phyloP scores from a whole-genome alignment of 2,888 invertebrate species.

The Balanococcus diminutus region DNA sequence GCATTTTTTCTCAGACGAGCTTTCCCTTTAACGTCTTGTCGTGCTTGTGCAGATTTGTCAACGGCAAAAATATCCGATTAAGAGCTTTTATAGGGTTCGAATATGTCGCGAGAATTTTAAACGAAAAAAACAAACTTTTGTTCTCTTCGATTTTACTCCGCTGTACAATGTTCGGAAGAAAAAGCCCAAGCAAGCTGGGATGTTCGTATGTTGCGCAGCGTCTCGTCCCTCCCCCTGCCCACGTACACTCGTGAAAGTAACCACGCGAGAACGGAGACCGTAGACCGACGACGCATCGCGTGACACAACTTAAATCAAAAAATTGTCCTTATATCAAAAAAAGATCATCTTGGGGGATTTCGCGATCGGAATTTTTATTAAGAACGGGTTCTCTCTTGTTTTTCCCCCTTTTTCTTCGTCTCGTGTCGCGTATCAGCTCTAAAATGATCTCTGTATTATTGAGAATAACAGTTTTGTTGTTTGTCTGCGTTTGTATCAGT shows the following conservation, averaged over 20 bases:
- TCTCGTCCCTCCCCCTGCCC: neutral
- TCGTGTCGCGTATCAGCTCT: neutral
- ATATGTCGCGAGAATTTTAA: constrained; percentile 34
- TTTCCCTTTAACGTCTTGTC: neutral
- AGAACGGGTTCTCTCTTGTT: neutral
- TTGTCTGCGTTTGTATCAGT: neutral
- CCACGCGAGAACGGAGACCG: too few relatives aligned
- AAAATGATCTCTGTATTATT: constrained; percentile 6
- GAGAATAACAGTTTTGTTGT: constrained; percentile 3
- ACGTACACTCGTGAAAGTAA: neutral
- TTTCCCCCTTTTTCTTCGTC: neutral
- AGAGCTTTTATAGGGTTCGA: constrained; percentile 27
- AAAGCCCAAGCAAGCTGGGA: constrained; percentile 25
- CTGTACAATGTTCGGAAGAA: neutral
- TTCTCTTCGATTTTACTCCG: neutral
- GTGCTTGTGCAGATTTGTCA: constrained; percentile 15
- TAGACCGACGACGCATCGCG: neutral
- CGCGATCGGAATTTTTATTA: constrained; percentile 26
- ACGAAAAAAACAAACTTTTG: constrained; percentile 26
- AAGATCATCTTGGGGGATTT: constrained; percentile 12
- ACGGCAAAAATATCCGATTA: constrained; percentile 32
- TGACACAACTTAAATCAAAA: constrained; percentile 9
- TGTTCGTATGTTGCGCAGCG: neutral
- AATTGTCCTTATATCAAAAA: constrained; percentile 9
- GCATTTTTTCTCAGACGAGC: neutral